Conservation (phyloP, 2,113 vertebrate genomes). For the Cyanoderma ruficeps region DNA sequence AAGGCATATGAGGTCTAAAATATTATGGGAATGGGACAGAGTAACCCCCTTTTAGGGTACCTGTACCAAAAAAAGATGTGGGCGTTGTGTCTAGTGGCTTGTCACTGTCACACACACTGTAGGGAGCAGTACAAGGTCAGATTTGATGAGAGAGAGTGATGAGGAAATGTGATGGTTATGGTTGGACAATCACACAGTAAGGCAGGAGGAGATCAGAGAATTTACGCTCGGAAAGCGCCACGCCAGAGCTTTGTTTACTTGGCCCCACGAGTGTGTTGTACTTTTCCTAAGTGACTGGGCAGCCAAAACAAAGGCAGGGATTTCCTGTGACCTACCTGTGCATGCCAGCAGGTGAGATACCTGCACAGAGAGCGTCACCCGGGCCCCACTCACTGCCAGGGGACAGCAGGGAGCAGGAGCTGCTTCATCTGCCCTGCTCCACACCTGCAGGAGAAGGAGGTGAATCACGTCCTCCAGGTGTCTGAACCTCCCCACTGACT, state of each 20-base stretch:
- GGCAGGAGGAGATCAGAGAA: background rate
- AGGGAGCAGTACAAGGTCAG: background rate
- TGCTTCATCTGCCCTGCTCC: background rate
- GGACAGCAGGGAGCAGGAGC: background rate
- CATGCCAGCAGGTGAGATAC: background rate
- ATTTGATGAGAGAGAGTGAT: background rate
- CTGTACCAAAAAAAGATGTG: background rate
- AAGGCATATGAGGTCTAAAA: background rate
- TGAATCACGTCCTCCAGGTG: constrained; percentile 4
- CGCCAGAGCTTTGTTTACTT: background rate
- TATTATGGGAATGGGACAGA: background rate
- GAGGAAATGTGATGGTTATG: background rate
- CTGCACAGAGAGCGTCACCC: background rate
- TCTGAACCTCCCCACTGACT: background rate
- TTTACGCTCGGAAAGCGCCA: background rate
- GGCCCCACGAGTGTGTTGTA: accelerated
- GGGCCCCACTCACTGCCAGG: background rate
- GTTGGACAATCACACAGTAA: background rate
- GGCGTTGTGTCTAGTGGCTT: accelerated
- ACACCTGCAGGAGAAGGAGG: background rate
- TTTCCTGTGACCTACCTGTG: background rate
- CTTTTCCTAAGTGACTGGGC: background rate
- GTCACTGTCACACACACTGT: background rate
- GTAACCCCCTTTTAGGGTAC: background rate
- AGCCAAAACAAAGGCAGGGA: background rate